Evolutionary conservation across 2,113 vertebrate genomes (phyloP).

Genomic region (Salminus brasiliensis): DNA sequence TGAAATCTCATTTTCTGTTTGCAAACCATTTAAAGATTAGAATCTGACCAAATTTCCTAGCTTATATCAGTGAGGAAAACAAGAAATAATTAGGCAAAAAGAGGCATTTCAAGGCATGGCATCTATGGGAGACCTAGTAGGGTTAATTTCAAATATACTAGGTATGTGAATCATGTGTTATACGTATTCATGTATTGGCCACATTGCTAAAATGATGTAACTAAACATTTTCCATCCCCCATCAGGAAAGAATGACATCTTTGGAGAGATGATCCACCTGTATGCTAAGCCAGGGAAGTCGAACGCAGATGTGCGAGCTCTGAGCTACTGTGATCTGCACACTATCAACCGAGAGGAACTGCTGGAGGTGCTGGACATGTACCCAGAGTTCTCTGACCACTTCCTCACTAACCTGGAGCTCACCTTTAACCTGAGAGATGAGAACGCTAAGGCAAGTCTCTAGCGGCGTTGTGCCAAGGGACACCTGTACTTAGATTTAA

Average conservation of each 20-base stretch:
- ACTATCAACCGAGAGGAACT: slow-evolving; percentile 96
- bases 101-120: too few species aligned
- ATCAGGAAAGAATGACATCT: slow-evolving; percentile 97
- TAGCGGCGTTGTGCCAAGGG: neutral
- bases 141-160: too few species aligned
- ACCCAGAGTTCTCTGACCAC: slow-evolving; percentile 95
- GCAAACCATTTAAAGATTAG: too few species aligned
- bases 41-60: too few species aligned
- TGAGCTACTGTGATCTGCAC: slow-evolving; percentile 97
- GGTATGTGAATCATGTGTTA: too few species aligned
- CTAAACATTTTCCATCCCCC: neutral
- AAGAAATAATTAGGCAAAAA: too few species aligned
- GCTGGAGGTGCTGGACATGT: slow-evolving; percentile 97
- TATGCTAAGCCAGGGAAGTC: slow-evolving; percentile 95
- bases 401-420: slow-evolving; percentile 96
- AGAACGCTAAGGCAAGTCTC: slow-evolving; percentile 82
- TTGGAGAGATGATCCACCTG: slow-evolving; percentile 97
- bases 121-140: too few species aligned
- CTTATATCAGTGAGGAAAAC: too few species aligned
- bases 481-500: neutral
- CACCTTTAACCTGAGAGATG: slow-evolving; percentile 95
- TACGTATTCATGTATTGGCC: too few species aligned
- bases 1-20: too few species aligned
- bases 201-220: too few species aligned
- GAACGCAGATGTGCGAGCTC: slow-evolving; percentile 92